phyloP scores from a whole-genome alignment of 2,113 vertebrate species.

The Labeo rohita region DNA sequence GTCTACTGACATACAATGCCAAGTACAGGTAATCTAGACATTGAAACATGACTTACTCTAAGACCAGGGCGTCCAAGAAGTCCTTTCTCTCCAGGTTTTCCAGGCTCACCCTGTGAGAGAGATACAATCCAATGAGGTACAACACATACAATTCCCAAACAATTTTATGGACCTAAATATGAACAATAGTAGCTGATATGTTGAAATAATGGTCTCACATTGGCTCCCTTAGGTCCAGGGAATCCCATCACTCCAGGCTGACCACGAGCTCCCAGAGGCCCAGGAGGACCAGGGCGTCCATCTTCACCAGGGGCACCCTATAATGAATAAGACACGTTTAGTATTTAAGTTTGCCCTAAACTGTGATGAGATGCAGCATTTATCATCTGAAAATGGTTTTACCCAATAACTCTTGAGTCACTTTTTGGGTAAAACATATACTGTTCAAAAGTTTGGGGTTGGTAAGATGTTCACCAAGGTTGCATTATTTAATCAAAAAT shows the following conservation, averaged over 20 bases:
- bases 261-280: conserved; percentile 90
- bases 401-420: not conserved
- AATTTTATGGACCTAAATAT: not conserved
- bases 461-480: not conserved
- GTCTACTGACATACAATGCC: not conserved
- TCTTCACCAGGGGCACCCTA: conserved; percentile 91
- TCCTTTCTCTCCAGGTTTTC: conserved; percentile 95
- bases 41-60: conserved; percentile 79
- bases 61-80: conserved; percentile 87
- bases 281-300: conserved; percentile 92
- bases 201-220: conserved; percentile 74
- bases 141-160: not conserved
- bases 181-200: not conserved
- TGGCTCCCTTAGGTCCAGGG: conserved; percentile 96
- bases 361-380: not conserved
- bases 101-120: conserved; percentile 85
- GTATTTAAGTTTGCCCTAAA: not conserved
- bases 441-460: not conserved
- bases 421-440: not conserved
- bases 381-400: not conserved
- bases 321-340: conserved; percentile 38
- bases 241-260: conserved; percentile 99
- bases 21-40: not conserved
- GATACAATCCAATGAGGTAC: not conserved
- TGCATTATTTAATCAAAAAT: not conserved